phyloP scores from a whole-genome alignment of 1,140 invertebrate species.

The Limonius californicus region DNA sequence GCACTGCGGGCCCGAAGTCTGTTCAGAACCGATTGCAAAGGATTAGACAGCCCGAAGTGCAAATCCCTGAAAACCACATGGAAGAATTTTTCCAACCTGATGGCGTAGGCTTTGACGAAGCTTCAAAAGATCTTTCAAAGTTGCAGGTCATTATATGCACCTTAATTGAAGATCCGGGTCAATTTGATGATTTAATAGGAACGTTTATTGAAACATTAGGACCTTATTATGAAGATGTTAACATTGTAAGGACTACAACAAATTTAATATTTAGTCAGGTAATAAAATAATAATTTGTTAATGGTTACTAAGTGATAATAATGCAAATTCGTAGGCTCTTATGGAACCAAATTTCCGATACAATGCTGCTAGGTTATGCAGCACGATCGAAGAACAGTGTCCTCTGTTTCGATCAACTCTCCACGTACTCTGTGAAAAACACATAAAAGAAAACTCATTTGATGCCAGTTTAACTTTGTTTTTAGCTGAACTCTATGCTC shows the following conservation, averaged over 20 bases:
- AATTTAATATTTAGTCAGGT: slow-evolving; percentile 38
- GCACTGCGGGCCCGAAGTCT: neutral
- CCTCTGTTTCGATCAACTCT: slow-evolving; percentile 37
- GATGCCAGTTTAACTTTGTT: slow-evolving; percentile 39
- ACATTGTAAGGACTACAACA: slow-evolving; percentile 27
- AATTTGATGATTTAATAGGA: slow-evolving; percentile 42
- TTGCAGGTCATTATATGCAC: slow-evolving; percentile 37
- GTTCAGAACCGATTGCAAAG: neutral
- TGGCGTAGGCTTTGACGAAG: neutral
- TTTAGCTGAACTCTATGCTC: slow-evolving; percentile 43
- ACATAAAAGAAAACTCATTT: slow-evolving; percentile 32
- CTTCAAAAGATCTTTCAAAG: neutral
- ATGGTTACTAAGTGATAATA: neutral
- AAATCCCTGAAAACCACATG: no score
- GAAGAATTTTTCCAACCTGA: no score
- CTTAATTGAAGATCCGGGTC: slow-evolving; percentile 42
- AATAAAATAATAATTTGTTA: slow-evolving; percentile 16
- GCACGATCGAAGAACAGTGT: slow-evolving; percentile 36
- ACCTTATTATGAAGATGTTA: slow-evolving; percentile 35
- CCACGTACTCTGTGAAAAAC: slow-evolving; percentile 36
- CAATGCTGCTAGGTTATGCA: slow-evolving; percentile 41
- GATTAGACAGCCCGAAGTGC: neutral
- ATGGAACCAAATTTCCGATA: slow-evolving; percentile 40
- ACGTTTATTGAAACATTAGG: slow-evolving; percentile 40
- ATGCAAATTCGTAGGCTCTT: slow-evolving; percentile 30